These are phyloP conservation scores for Chorisops tibialis DNA, from an alignment of 2,888 invertebrate genomes.

Conservation along the genomic window DNA sequence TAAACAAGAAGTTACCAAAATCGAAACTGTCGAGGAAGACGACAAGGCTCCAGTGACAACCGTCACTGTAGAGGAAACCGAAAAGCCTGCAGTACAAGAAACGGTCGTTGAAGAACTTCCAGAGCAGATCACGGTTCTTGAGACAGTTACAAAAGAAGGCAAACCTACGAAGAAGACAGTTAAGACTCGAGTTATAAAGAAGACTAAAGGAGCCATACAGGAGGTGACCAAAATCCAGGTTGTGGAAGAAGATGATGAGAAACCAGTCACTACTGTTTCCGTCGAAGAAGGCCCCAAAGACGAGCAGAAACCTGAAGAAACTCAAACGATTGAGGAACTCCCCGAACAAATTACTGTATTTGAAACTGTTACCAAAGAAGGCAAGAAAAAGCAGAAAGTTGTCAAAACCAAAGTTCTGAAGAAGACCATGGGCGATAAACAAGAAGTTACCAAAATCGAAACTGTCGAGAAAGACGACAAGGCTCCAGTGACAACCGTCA, in stretches of 20 bases:
- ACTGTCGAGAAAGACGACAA: conserved; percentile 43
- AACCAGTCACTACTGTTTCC: conserved; percentile 43
- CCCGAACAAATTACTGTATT: conserved; percentile 37
- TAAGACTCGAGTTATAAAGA: conserved; percentile 36
- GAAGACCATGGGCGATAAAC: conserved; percentile 36
- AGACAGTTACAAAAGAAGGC: conserved; percentile 40
- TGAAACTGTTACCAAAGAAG: conserved; percentile 35
- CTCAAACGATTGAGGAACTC: conserved; percentile 40
- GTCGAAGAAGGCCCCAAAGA: conserved; percentile 35
- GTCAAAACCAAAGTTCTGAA: conserved; percentile 37
- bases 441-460: conserved; percentile 45
- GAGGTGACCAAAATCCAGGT: conserved; percentile 44
- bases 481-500: conserved; percentile 41
- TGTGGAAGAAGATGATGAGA: conserved; percentile 46
- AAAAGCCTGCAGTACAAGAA: conserved; percentile 31
- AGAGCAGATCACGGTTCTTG: conserved; percentile 37
- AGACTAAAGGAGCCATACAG: conserved; percentile 37
- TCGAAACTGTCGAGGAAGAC: conserved; percentile 42
- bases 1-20: conserved; percentile 42
- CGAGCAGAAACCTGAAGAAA: conserved; percentile 35
- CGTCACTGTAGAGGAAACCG: conserved; percentile 36
- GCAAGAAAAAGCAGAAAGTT: conserved; percentile 37
- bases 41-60: conserved; percentile 43
- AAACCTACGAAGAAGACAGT: conserved; percentile 38
- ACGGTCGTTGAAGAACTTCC: conserved; percentile 41